phyloP scores from a whole-genome alignment of 2,113 vertebrate genomes.

The Erythrolamprus reginae region DNA sequence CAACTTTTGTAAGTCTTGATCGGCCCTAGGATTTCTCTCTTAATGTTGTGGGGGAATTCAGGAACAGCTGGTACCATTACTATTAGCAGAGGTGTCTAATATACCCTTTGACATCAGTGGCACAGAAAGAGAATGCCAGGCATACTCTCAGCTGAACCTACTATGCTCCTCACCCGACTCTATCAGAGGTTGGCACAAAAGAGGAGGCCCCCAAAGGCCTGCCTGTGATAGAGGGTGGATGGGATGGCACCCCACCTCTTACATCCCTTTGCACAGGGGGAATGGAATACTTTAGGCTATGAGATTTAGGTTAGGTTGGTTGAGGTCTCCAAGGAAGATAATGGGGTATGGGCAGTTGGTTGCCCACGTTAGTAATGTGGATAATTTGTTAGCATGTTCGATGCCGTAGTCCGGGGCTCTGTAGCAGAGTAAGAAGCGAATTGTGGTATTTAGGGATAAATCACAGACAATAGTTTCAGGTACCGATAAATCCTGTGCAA shows the following conservation, averaged over 20 bases:
- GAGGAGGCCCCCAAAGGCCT: neutral
- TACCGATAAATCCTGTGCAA: too few species aligned
- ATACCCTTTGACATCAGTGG: neutral
- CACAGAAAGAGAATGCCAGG: neutral
- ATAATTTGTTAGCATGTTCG: too few species aligned
- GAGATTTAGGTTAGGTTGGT: neutral
- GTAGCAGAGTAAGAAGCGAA: too few species aligned
- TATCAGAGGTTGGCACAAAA: neutral
- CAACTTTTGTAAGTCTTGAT: neutral
- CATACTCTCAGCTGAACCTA: neutral
- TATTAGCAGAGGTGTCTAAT: neutral
- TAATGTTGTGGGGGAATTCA: neutral
- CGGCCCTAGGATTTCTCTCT: neutral
- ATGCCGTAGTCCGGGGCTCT: too few species aligned
- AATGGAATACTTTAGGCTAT: neutral
- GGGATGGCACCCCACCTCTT: neutral
- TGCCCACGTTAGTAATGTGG: too few species aligned
- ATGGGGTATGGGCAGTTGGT: too few species aligned
- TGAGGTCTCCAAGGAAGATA: too few species aligned
- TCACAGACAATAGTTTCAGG: too few species aligned
- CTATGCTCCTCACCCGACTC: neutral
- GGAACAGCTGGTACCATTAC: neutral
- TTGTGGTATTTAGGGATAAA: too few species aligned
- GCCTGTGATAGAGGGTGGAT: too few species aligned
- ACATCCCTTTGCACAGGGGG: neutral